These are phyloP conservation scores for Platichthys stellatus DNA, from an alignment of 2,113 vertebrate species.

Conservation along the genomic window DNA sequence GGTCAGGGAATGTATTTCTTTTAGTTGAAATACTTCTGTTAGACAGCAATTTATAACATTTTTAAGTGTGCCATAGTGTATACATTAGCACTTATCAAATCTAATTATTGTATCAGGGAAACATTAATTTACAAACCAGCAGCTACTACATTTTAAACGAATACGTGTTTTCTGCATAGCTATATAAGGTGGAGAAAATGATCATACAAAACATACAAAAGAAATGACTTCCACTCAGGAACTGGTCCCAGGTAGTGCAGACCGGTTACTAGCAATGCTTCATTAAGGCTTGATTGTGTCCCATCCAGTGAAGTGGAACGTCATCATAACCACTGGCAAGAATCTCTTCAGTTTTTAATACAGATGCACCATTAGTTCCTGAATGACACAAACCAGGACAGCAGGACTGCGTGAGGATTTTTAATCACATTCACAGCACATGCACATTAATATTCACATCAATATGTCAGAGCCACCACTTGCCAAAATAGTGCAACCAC, in stretches of 20 bases:
- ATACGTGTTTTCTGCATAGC: no score
- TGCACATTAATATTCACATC: slow-evolving; percentile 5
- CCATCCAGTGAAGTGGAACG: neutral
- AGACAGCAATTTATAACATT: neutral
- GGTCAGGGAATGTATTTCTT: no score
- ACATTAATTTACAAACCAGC: neutral
- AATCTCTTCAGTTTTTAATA: neutral
- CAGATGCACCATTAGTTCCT: neutral
- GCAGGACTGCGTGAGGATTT: neutral
- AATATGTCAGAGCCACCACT: neutral
- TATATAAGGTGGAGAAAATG: neutral
- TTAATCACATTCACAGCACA: neutral
- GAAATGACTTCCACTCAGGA: neutral
- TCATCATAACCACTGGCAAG: neutral
- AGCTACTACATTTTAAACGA: neutral
- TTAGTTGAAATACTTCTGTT: no score
- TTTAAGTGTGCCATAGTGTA: neutral
- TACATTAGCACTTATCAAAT: neutral
- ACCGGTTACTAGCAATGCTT: neutral
- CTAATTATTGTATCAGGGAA: neutral
- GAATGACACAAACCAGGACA: slow-evolving; percentile 1
- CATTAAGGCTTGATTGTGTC: neutral
- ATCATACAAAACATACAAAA: no score
- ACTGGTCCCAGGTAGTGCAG: neutral
- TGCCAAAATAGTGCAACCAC: neutral